Evolutionary conservation across 2,113 vertebrate species (phyloP), one percentile per base, ranked within the genome.

Genomic region (Clupea harengus): DNA sequence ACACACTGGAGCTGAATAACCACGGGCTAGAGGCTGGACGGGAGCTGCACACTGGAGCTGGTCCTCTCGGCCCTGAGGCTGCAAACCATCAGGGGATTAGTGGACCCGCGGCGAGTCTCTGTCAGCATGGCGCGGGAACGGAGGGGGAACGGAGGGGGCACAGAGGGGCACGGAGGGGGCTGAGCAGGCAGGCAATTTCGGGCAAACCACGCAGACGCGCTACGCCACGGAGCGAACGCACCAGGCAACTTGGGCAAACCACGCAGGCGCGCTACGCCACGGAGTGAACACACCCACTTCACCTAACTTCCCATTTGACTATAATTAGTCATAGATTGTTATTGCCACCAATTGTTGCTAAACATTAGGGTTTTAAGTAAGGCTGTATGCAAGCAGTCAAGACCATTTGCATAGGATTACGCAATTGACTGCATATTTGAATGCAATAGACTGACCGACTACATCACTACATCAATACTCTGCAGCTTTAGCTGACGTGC

Each of bases 1-100:
- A 72, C 64, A 72, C 64, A 72, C n/a, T 72, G 64, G n/a, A 28
- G n/a, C 64, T 72, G 64, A 72, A 72, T 28, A 11, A 72, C n/a
- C 64, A 28, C 64, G 28, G n/a, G n/a, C 64, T 72, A 25, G 11
- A 32, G 64, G 25, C 64, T 13, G 10, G 64, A 25, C 10, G 8
- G 3, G 6, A 72, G 64, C n/a, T n/a, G n/a, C 64, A 72, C 1
- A 11, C 50, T 54, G 50, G 15, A 54, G 50, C 50, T 72, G n/a
- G 25, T 72, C 25, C 64, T 32, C 64, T 32, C 9, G 9, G 25
- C 64, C 64, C 64, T 3, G 64, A 8, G 64, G 64, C 64, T 25
- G 64, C 3, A 13, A 28, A 8, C 8, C n/a, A 32, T 72, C 64
- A 28, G 25, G 64, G 25, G 64, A 32, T 72, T 32, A 72, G 64